Percentiles rank a stretch among this genome's conserved stretches.
These are phyloP conservation scores for Chymomyza fuscimana DNA, from an alignment of 2,888 invertebrate species.

Conservation along the genomic window DNA sequence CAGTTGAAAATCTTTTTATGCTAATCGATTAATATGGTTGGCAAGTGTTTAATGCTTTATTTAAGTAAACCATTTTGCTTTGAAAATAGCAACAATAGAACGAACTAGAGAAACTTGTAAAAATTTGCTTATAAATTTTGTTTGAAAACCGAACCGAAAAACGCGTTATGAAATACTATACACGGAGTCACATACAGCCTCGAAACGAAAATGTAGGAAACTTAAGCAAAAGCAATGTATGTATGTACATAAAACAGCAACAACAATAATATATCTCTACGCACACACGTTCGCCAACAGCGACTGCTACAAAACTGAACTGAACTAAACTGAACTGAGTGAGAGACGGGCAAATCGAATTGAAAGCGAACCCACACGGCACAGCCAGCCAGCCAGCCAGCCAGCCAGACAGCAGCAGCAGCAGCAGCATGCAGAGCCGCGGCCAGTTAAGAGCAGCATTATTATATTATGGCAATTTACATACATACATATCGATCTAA, in stretches of 20 bases:
- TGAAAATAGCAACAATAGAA: constrained; percentile 13
- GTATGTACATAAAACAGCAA: background rate
- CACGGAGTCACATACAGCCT: background rate
- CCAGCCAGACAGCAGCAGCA: constrained; percentile 11
- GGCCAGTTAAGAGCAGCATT: constrained; percentile 5
- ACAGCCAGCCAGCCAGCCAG: background rate
- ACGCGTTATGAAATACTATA: background rate
- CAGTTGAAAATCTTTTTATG: constrained; percentile 6
- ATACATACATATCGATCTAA: constrained; percentile 2
- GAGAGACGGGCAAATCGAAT: background rate
- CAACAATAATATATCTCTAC: background rate
- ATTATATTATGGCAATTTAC: background rate
- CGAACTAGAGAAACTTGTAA: background rate
- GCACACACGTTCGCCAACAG: background rate
- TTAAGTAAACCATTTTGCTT: background rate
- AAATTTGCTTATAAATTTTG: background rate
- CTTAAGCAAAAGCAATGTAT: background rate
- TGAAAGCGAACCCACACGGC: background rate
- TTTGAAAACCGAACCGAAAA: background rate
- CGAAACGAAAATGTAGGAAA: background rate
- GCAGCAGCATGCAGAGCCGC: constrained; percentile 14
- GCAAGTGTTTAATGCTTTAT: background rate
- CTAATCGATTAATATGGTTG: constrained; percentile 14
- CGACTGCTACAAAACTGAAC: constrained; percentile 4
- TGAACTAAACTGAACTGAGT: constrained; percentile 3